Base-by-base conservation (phyloP, 2,888 invertebrate genomes). In the Coremacera marginata region DNA sequence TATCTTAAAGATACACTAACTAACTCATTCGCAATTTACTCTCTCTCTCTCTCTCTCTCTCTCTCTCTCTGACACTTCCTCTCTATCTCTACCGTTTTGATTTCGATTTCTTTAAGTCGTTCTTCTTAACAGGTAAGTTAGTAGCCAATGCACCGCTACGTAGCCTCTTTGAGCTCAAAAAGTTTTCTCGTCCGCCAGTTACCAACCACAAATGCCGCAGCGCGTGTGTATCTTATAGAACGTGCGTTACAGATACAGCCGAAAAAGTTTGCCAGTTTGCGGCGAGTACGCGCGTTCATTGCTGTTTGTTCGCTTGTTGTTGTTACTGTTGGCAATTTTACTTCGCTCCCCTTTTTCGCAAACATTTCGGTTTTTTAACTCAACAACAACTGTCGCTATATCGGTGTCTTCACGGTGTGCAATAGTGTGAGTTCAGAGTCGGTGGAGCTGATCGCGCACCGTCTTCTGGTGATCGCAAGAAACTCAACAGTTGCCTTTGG, bases 401-500 rank as follows among this genome's bases (percentile, higher is more conserved):
- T 44, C 27, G 60, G 49, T 44, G 44, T 62, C 22, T 34, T 25
- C 51, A 49, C 22, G n/a, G 31, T 31, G 31, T 19, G 31, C 14
- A 3, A 5, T 51, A 52, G 34, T 57, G 37, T n/a, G 60, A 22
- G 55, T 19, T 34, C 25, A 51, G 70, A 70, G 70, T 31, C 51
- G 22, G 16, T 34, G 71, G 37, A 71, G 57, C 57, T 31, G 70
- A 52, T 51, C 19, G 62, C 60, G 37, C 49, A 74, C 52, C 51
- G 67, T 74, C 74, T 74, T 65, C 16, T 34, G 74, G 55, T 62
- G 74, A 74, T 74, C 74, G 55, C 55, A 51, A 67, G 52, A 55
- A 67, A 55, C 52, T 57, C 74, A 65, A 55, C 74, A 74, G 74
- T 74, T 37, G 74, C 74, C 55, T 65, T 67, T 74, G 74, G 74